Base-by-base conservation (phyloP, 2,113 vertebrate genomes). In the Collichthys lucidus region DNA sequence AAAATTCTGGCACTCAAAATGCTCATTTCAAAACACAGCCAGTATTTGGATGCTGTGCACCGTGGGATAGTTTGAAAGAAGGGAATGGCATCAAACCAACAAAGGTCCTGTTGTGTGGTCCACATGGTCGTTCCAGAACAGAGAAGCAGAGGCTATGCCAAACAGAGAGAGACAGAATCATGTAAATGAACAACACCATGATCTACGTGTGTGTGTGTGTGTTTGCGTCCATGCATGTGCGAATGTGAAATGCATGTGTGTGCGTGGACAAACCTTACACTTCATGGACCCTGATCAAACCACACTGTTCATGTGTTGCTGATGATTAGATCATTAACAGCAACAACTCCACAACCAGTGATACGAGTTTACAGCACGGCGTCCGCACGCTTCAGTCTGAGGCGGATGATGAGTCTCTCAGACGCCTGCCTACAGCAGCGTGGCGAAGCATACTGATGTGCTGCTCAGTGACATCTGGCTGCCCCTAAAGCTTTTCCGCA, bases 381-480 rank as follows among this genome's bases (percentile, higher is more conserved):
- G 69, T 79, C 53, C 67, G 44, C 74, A 31, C 16, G 42, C 57
- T 60, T 66, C 57, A 20, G 20, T 31, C 50, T 56, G 31, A 82
- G 73, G 15, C 60, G n/a, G 74, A 52, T 73, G 77, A 79, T 79
- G 52, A 73, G 62, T 29, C 77, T 69, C 63, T 81, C 71, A 68
- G 77, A 46, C 47, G 24, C 63, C 81, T 50, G 69, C 72, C 19
- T 40, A 29, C 85, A n/a, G 68, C 70, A 14, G 63, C 57, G 1
- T 77, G 74, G 35, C 0, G 64, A 76, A 26, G 83, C 56, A 84
- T 84, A 67, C 85, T 76, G 86, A 89, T 80, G 75, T 20, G 73
- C 74, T 75, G 40, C 61, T 71, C 56, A 50, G 29, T 35, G 73
- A 47, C 71, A 80, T 80, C 49, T 35, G 56, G 62, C 53, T 64